phyloP scores from a whole-genome alignment of 2,797 vertebrate species.

The Stomatorhinus walkeri region DNA sequence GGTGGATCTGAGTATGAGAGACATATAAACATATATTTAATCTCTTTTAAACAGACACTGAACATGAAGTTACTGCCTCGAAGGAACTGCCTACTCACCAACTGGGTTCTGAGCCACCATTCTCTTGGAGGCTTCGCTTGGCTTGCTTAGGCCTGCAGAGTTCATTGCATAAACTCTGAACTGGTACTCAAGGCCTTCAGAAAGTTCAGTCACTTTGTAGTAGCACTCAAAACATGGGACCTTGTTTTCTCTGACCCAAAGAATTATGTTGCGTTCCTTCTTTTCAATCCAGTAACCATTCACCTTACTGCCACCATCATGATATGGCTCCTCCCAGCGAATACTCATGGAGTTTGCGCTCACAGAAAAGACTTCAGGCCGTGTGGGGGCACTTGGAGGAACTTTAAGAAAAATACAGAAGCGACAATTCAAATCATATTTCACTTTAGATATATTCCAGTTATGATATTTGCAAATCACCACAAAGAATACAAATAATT shows the following conservation, averaged over 20 bases:
- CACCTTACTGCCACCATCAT: constrained; percentile 96
- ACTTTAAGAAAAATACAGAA: constrained; percentile 54
- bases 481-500: not conserved
- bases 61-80: not conserved
- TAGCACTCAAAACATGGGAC: constrained; percentile 88
- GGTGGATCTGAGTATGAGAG: constrained; percentile 71
- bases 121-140: constrained; percentile 92
- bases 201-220: constrained; percentile 74
- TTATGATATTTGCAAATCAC: not conserved
- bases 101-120: constrained; percentile 93
- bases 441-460: not conserved
- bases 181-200: constrained; percentile 95
- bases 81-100: constrained; percentile 64
- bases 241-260: constrained; percentile 98
- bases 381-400: constrained; percentile 86
- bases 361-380: constrained; percentile 74
- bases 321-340: constrained; percentile 94
- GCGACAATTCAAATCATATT: not conserved
- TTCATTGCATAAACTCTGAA: constrained; percentile 96
- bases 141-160: constrained; percentile 90
- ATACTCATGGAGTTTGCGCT: constrained; percentile 80
- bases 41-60: constrained; percentile 21
- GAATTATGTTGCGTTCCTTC: constrained; percentile 96
- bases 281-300: constrained; percentile 98
- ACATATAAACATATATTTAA: constrained; percentile 15